Percentiles rank a stretch among this genome's conserved stretches.
These are phyloP conservation scores for Cossypha caffra DNA, from an alignment of 2,797 vertebrate genomes.

Conservation along the genomic window DNA sequence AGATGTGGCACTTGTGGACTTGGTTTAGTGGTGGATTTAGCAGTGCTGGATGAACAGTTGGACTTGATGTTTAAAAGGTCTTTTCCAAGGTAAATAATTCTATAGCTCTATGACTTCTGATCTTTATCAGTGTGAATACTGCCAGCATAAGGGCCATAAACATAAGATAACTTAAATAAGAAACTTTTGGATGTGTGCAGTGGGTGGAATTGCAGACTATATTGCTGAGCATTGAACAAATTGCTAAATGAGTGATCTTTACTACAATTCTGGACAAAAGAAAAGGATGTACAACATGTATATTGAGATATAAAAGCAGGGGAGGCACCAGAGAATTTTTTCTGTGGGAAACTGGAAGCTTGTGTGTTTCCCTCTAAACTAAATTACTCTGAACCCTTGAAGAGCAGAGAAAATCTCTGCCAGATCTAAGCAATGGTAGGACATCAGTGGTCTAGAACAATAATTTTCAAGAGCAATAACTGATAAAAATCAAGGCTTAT, in stretches of 20 bases:
- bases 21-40: too few relatives aligned
- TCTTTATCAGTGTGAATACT: too few relatives aligned
- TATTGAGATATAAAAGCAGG: neutral
- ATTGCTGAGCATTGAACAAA: neutral
- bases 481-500: neutral
- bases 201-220: neutral
- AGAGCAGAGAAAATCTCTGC: neutral
- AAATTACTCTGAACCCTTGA: too few relatives aligned
- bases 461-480: neutral
- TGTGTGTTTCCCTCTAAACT: neutral
- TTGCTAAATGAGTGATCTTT: neutral
- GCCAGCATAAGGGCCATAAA: too few relatives aligned
- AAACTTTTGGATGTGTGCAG: neutral
- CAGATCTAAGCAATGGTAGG: neutral
- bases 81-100: too few relatives aligned
- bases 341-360: neutral
- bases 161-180: neutral
- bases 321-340: neutral
- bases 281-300: neutral
- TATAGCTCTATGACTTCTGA: too few relatives aligned
- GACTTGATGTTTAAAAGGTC: too few relatives aligned
- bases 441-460: neutral
- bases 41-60: too few relatives aligned
- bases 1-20: too few relatives aligned
- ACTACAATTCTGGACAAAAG: neutral